Conservation (phyloP, 2,888 invertebrate species). For the Rhamnusium bicolor region DNA sequence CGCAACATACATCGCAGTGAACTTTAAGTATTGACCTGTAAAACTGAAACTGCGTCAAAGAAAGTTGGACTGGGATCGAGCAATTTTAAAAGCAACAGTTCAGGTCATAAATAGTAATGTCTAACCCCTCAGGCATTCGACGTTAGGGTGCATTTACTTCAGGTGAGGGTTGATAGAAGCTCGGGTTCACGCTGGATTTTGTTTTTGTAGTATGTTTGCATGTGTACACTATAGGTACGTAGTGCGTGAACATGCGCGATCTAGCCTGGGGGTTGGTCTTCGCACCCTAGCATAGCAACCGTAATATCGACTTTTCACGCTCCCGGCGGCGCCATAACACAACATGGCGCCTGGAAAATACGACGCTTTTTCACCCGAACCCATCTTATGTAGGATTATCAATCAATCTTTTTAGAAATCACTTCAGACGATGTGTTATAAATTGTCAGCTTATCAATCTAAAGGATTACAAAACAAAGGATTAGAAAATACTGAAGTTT, state of each 20-base stretch:
- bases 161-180: slow-evolving; percentile 16
- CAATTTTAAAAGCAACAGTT: slow-evolving; percentile 10
- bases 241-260: slow-evolving; percentile 62
- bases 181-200: slow-evolving; percentile 25
- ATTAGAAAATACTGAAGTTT: neutral
- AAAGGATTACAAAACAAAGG: slow-evolving; percentile 4
- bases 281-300: slow-evolving; percentile 58
- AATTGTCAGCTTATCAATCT: slow-evolving; percentile 15
- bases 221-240: slow-evolving; percentile 47
- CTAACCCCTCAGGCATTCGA: neutral
- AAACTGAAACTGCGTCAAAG: neutral
- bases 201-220: slow-evolving; percentile 43
- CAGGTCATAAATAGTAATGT: neutral
- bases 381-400: slow-evolving; percentile 27
- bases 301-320: slow-evolving; percentile 65
- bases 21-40: slow-evolving; percentile 6
- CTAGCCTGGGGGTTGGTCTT: slow-evolving; percentile 58
- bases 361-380: slow-evolving; percentile 20
- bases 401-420: slow-evolving; percentile 30
- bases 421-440: slow-evolving; percentile 19
- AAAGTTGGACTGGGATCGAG: neutral
- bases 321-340: slow-evolving; percentile 56
- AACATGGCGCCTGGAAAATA: slow-evolving; percentile 56
- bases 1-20: no score
- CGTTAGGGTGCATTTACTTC: slow-evolving; percentile 13